These are phyloP conservation scores for Ormia ochracea DNA, from an alignment of 2,888 invertebrate genomes.

Conservation along the genomic window DNA sequence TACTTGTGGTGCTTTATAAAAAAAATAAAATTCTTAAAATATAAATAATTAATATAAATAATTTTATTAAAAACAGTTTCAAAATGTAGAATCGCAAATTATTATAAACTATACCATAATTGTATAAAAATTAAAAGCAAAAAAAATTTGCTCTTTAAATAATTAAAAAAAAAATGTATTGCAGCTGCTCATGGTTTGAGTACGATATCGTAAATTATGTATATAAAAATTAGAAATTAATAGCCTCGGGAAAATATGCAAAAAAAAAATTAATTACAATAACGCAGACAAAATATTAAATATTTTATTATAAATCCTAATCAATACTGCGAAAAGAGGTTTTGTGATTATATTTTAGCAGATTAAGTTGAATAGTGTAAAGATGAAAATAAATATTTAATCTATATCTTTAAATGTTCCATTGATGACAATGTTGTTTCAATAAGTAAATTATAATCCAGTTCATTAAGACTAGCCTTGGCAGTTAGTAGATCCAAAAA, in stretches of 20 bases:
- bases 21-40: no score
- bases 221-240: conserved; percentile 5
- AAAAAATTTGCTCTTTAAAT: no score
- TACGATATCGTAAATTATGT: not conserved
- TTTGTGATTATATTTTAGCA: conserved; percentile 30
- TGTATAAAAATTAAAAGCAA: no score
- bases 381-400: conserved; percentile 40
- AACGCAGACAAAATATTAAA: conserved; percentile 6
- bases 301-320: conserved; percentile 5
- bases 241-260: conserved; percentile 35
- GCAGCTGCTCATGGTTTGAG: no score
- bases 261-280: conserved; percentile 22
- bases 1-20: no score
- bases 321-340: not conserved
- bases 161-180: no score
- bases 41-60: no score
- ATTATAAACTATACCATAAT: no score
- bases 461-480: conserved; percentile 89
- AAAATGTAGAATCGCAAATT: no score
- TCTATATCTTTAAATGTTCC: conserved; percentile 69
- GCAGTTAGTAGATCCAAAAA: conserved; percentile 90
- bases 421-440: conserved; percentile 83
- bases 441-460: conserved; percentile 90
- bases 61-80: no score
- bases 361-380: conserved; percentile 11